These are phyloP conservation scores for Drosophila merina DNA, from an alignment of 2,888 invertebrate species.

Conservation along the genomic window DNA sequence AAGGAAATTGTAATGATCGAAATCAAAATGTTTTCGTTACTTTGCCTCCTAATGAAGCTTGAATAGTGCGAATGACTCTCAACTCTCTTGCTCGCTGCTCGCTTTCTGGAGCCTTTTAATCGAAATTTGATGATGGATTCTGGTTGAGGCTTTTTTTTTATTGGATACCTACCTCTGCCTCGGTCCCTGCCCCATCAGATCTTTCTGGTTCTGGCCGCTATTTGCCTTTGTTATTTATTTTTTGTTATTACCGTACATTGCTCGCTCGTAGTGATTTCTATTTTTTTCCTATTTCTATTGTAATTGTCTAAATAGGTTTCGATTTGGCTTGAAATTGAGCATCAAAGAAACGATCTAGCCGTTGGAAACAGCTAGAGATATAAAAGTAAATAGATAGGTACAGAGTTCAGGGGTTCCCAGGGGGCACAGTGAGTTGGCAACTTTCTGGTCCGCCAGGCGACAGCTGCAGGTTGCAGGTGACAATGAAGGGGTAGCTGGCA, in stretches of 20 bases:
- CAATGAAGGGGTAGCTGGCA: conserved; percentile 38
- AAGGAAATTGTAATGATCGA: conserved; percentile 79
- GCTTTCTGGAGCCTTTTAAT: conserved; percentile 73
- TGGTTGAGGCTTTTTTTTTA: conserved; percentile 6
- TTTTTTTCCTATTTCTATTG: conserved; percentile 14
- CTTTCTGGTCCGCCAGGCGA: conserved; percentile 38
- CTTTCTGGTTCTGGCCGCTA: conserved; percentile 54
- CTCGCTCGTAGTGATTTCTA: conserved; percentile 45
- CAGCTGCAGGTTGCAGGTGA: conserved; percentile 49
- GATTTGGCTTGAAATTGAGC: conserved; percentile 69
- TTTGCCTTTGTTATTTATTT: conserved; percentile 78
- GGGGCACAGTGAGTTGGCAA: conserved; percentile 40
- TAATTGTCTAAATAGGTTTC: conserved; percentile 67
- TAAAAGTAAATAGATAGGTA: neutral
- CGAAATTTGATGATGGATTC: conserved; percentile 80
- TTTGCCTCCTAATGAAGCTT: conserved; percentile 79
- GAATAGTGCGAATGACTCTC: conserved; percentile 78
- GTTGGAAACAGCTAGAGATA: neutral
- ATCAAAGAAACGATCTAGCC: neutral
- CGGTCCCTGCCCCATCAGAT: conserved; percentile 14
- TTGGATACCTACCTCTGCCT: conserved; percentile 22
- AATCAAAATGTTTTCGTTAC: conserved; percentile 79
- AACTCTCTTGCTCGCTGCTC: conserved; percentile 46
- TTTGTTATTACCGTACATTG: conserved; percentile 74
- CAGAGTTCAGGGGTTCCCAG: conserved; percentile 22